A percentile compares a stretch with the other conserved stretches of the same genome.
These are phyloP conservation scores for Leucosticte australis DNA, from an alignment of 2,113 vertebrate genomes.

Conservation along the genomic window DNA sequence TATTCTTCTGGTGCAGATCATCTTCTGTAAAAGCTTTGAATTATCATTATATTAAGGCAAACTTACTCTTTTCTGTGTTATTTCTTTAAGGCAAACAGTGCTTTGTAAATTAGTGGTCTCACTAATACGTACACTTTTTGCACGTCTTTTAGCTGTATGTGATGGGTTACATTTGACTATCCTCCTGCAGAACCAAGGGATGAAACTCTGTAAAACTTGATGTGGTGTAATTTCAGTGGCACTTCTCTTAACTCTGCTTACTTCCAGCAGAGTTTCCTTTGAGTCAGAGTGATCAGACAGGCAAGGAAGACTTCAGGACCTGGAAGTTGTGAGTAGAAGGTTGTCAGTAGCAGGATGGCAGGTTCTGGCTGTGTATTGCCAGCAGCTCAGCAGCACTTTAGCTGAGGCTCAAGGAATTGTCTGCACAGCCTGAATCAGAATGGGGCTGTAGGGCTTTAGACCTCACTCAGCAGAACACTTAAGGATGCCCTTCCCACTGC, in stretches of 20 bases:
- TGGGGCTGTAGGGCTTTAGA: not conserved
- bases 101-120: not conserved
- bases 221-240: not conserved
- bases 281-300: not conserved
- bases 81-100: not conserved
- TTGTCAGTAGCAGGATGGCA: accelerated
- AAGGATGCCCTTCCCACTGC: not conserved
- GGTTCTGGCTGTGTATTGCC: not conserved
- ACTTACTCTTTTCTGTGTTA: not conserved
- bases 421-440: accelerated
- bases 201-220: not conserved
- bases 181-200: not conserved
- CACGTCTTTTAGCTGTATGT: not conserved
- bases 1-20: not conserved
- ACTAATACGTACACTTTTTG: not conserved
- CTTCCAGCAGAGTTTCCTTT: not conserved
- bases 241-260: not conserved
- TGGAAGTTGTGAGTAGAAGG: not conserved
- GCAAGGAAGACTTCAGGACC: not conserved
- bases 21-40: not conserved
- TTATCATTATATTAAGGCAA: not conserved
- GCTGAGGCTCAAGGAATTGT: not conserved
- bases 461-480: not conserved
- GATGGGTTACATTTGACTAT: not conserved
- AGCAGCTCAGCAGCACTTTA: not conserved